Evolutionary conservation across 2,113 vertebrate genomes (phyloP), one percentile per base, ranked within the genome.

Genomic region (Antigone vipio): DNA sequence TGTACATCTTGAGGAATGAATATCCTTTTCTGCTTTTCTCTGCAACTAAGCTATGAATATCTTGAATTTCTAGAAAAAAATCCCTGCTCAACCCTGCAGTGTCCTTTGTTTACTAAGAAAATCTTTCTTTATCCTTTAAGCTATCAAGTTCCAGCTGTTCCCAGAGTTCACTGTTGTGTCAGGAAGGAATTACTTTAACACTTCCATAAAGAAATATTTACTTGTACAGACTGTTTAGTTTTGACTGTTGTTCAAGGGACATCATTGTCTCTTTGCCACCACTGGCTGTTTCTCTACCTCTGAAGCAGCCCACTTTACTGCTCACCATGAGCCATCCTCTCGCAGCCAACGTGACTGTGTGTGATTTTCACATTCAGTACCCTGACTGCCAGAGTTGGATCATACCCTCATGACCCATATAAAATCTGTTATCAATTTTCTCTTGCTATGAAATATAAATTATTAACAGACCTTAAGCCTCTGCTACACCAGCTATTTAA

Each of bases 61-160:
- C 29, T 52, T 89, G 23, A 53, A 55, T 84, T 89, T 91, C 32
- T 52, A 49, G 45, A 13, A 44, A 72, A 63, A 89, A 64, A 35
- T 45, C 47, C 27, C 45, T 40, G 23, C 62, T 76, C 74, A 92
- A 40, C 52, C 34, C 56, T 78, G 12, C 5, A 8, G 49, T 81
- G 35, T 47, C 56, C 22, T 87, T 71, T 89, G 24, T 79, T 92
- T 83, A 47, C 87, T 52, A 67, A 67, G 72, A 77, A 95, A 81
- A 67, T 74, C 38, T 91, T 79, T 85, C 58, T 91, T 95, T 94
- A 88, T 85, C 77, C 89, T 89, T 94, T 93, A 87, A 96, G 56
- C 77, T 91, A 77, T 73, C 42, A 60, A 88, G 52, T 94, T 93
- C 82, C 88, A 95, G 75, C 79, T 90, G 93, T 90, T 88, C 47